Evolutionary conservation across 2,113 vertebrate genomes (phyloP).

Genomic region (Leptocoma aspasia): DNA sequence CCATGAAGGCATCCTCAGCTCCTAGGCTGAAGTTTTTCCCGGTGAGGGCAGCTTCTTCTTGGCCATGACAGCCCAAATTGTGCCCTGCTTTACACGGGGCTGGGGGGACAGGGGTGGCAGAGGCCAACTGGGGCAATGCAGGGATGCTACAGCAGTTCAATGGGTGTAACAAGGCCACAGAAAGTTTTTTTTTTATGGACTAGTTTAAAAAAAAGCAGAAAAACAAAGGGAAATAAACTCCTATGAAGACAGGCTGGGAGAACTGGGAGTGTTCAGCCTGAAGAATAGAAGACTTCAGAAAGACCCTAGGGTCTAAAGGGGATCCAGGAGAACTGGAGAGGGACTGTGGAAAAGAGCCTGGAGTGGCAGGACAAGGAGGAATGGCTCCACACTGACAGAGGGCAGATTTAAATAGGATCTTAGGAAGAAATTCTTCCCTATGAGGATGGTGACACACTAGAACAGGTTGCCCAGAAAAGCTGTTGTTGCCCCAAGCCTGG

Average conservation of each 20-base stretch:
- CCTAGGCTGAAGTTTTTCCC: background rate
- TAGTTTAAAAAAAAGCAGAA: background rate
- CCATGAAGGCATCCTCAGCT: background rate
- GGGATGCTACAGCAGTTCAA: background rate
- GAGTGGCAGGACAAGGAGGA: background rate
- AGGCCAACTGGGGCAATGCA: background rate
- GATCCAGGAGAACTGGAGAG: background rate
- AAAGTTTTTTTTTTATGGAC: background rate
- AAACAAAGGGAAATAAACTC: background rate
- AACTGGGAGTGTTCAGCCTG: background rate
- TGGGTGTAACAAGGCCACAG: background rate
- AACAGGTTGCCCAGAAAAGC: background rate
- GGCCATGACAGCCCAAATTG: background rate
- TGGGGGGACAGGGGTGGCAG: background rate
- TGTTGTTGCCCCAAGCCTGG: background rate
- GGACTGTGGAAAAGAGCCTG: background rate
- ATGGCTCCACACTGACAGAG: background rate
- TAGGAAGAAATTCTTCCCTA: background rate
- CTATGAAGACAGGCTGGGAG: background rate
- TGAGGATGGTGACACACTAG: background rate
- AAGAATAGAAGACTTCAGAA: background rate
- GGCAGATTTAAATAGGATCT: background rate
- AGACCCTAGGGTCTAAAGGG: background rate
- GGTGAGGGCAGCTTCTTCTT: background rate
- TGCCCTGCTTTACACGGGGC: background rate